Conservation (phyloP, 2,113 vertebrate species). For the Cairina moschata region DNA sequence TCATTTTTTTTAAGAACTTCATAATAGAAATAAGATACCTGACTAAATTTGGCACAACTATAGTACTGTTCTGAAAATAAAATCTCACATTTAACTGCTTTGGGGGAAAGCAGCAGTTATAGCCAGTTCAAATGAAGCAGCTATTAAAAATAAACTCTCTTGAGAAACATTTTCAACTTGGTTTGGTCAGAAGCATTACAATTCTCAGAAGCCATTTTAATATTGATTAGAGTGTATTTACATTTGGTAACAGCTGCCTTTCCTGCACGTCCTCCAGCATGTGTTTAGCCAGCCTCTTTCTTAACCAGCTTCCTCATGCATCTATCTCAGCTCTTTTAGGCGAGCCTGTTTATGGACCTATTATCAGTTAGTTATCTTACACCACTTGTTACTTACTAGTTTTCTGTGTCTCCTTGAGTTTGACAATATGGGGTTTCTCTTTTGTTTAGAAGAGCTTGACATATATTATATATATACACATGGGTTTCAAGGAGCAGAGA, state of each 20-base stretch:
- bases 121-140: background rate
- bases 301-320: background rate
- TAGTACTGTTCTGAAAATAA: background rate
- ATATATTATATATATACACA: background rate
- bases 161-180: background rate
- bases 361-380: background rate
- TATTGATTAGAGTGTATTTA: background rate
- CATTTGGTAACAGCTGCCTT: background rate
- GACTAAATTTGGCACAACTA: background rate
- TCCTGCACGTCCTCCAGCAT: background rate
- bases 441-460: background rate
- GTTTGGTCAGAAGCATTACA: background rate
- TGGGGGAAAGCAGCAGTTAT: background rate
- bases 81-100: background rate
- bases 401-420: background rate
- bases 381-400: background rate
- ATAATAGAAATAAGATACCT: background rate
- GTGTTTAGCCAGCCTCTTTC: background rate
- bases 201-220: background rate
- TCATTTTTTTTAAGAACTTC: background rate
- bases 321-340: background rate
- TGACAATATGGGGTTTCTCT: rapidly evolving
- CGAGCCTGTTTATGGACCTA: background rate
- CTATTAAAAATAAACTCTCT: background rate
- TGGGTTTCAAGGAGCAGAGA: background rate